Evolutionary conservation across 2,797 vertebrate species (phyloP), one percentile per base, ranked within the genome.

Genomic region (Megalops cyprinoides): DNA sequence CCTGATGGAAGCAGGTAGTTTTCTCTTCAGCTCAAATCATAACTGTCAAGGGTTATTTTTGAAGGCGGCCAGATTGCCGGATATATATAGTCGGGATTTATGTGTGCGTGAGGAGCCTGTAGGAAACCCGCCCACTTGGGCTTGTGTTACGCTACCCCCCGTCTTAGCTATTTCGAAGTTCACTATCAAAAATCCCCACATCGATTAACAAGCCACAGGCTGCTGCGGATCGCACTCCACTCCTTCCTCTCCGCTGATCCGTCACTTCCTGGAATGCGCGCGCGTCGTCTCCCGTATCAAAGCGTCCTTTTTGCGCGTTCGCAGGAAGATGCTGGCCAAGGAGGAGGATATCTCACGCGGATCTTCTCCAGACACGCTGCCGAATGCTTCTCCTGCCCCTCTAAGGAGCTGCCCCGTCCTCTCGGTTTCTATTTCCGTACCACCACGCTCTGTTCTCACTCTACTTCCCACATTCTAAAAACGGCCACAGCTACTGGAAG

Each of bases 381-480:
- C 2, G 25, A 62, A 7, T 65, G 15, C 14, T 31, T 23, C 48
- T 14, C 46, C 48, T 0, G 58, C 60, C 37, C 44, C 76, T 73
- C 69, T 44, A 67, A 79, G 75, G 58, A 78, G 79, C 37, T 7
- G 34, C 81, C 82, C 84, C 79, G 83, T 85, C 73, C 78, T 74
- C 76, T 86, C 87, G 87, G 89, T 91, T 62, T 79, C 82, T 95
- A 95, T 95, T 94, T 93, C 87, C 86, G 83, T 90, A 90, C 82
- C 84, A 88, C 81, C 75, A 89, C 88, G 91, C 92, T 88, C 85
- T 84, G 78, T 78, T n/a, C 82, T 49, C 20, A 87, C 90, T 91
- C 89, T n/a, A 91, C 93, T 92, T 84, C 78, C 82, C 83, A 88
- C 84, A 84, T 75, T 53, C 83, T 85, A 77, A 84, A 88, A 85